Percentiles rank a stretch among this genome's conserved stretches.
phyloP scores from a whole-genome alignment of 2,888 invertebrate genomes.

The Cataglyphis albicans region DNA sequence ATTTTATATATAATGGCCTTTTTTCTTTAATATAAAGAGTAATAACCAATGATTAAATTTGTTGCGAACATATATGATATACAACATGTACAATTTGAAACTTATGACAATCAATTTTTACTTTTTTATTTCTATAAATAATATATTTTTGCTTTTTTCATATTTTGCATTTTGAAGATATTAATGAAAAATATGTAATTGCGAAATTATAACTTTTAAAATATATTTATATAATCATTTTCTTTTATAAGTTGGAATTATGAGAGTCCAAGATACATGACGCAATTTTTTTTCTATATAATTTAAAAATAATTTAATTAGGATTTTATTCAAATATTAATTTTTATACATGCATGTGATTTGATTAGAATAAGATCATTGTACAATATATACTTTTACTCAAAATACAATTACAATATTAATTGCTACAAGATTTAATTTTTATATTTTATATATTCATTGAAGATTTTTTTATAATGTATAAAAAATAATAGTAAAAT shows the following conservation, averaged over 20 bases:
- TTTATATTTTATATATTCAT: not conserved
- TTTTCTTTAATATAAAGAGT: not conserved
- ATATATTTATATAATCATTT: not conserved
- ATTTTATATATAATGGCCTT: not conserved
- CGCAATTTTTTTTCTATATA: not conserved
- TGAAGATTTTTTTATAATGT: not conserved
- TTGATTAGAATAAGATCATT: not conserved
- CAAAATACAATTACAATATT: not conserved
- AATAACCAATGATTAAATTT: not conserved
- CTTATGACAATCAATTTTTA: not conserved
- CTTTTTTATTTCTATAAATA: not conserved
- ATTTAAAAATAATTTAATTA: not conserved
- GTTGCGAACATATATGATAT: not conserved
- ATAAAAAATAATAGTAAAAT: conserved; percentile 4
- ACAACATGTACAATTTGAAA: not conserved
- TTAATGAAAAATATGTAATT: conserved; percentile 1
- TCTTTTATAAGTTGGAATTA: not conserved
- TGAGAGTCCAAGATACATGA: not conserved
- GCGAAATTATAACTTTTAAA: not conserved
- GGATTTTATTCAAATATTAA: not conserved
- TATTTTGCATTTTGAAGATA: not conserved
- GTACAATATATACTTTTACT: not conserved
- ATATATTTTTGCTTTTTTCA: not conserved
- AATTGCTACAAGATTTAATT: not conserved
- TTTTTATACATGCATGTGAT: not conserved